A percentile compares a stretch with the other conserved stretches of the same genome.
Conservation (phyloP, 2,113 vertebrate species). For the human (Homo sapiens) region GRCh38 chr13:30028501-30029000, state of each 20-base stretch:
- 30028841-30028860: not conserved
- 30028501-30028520: not conserved
- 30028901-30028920: not conserved
- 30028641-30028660: not conserved
- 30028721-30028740: not conserved
- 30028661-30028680: not conserved
- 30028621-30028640: not conserved
- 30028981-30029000: not conserved
- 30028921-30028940: too few species aligned
- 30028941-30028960: not conserved
- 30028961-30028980: not conserved
- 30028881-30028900: not conserved
- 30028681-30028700: not conserved
- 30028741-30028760: not conserved
- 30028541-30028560: not conserved
- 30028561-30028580: not conserved
- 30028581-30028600: not conserved
- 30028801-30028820: not conserved
- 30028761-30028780: not conserved
- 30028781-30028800: not conserved
- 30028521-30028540: not conserved
- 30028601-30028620: not conserved
- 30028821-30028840: not conserved
- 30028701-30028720: fast-evolving
- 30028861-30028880: not conserved